Conservation (phyloP, 2,113 vertebrate species). For the Tachuris rubrigastra region DNA sequence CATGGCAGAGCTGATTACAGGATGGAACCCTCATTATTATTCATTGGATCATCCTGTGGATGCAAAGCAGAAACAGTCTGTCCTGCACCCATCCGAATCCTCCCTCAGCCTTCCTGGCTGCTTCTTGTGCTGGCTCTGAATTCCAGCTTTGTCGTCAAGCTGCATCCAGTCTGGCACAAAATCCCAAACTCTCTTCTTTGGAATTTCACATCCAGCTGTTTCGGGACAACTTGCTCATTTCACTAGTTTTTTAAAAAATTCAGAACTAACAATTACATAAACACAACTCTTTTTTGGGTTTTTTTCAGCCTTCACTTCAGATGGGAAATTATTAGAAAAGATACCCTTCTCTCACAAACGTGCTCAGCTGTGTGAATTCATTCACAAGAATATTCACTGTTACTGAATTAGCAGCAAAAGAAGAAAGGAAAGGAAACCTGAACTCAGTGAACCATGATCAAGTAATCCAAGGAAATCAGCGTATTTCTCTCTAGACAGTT, state of each 20-base stretch:
- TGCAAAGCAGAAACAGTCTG: neutral
- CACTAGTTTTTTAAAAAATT: neutral
- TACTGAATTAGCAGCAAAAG: conserved; percentile 21
- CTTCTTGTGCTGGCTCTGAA: neutral
- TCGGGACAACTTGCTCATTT: neutral
- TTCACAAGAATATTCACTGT: neutral
- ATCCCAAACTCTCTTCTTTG: neutral
- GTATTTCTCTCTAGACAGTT: conserved; percentile 39
- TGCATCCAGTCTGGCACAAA: neutral
- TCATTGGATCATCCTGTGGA: neutral
- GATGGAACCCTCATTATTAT: neutral
- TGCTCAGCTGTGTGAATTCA: neutral
- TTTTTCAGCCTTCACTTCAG: neutral
- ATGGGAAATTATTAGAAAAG: neutral
- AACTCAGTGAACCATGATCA: conserved; percentile 60
- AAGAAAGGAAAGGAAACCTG: conserved; percentile 20
- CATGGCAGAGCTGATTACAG: neutral
- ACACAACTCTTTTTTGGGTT: neutral
- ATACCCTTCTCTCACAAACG: neutral
- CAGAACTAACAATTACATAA: neutral
- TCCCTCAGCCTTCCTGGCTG: neutral
- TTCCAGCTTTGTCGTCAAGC: neutral
- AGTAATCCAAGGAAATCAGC: conserved; percentile 52
- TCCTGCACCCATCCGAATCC: neutral
- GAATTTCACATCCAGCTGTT: neutral